Evolutionary conservation across 1,140 invertebrate species (phyloP), one percentile per base, ranked within the genome.

Genomic region (Drosophila ananassae): DNA sequence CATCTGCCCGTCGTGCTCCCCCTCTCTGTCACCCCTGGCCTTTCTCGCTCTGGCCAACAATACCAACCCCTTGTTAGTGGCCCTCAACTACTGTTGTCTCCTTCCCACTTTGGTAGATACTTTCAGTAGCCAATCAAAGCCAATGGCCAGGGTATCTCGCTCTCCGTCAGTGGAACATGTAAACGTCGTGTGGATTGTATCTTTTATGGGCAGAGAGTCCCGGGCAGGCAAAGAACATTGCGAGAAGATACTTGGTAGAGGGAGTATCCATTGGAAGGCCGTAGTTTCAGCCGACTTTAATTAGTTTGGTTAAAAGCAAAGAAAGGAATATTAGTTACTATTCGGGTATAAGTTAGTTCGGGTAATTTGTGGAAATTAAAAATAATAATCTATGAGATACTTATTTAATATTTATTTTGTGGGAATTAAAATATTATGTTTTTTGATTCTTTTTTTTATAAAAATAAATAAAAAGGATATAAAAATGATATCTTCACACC

Each of bases 151-250:
- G 62, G 81, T 85, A 87, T 85, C 56, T 59, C 50, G 63, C 55
- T 56, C 60, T 12, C 12, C 28, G 52, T 3, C 52, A 87, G 82
- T 89, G 82, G 82, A 85, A 82, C 83, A 60, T 82, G 83, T 56
- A 78, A 78, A 48, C 44, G 7, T 24, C 53, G 39, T 41, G 81
- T 85, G 82, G 82, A 85, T 56, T 77, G 51, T 24, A 87, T 85
- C 81, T 62, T 34, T 28, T 25, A 37, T 57, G 54, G 39, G 54
- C 30, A 30, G 67, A 57, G 59, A 51, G 46, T 13, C n/a, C 13
- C 13, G 30, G 22, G 22, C 25, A 39, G 37, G 25, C 13, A 4
- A 69, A 13, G 2, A 24, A 5, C 21, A 47, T 10, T 63, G 8
- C 37, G 30, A 39, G 13, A 25, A 28, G 21, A 5, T 24, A 30